phyloP scores from a whole-genome alignment of 1,140 invertebrate species.

The Druon quercuslanigerum region DNA sequence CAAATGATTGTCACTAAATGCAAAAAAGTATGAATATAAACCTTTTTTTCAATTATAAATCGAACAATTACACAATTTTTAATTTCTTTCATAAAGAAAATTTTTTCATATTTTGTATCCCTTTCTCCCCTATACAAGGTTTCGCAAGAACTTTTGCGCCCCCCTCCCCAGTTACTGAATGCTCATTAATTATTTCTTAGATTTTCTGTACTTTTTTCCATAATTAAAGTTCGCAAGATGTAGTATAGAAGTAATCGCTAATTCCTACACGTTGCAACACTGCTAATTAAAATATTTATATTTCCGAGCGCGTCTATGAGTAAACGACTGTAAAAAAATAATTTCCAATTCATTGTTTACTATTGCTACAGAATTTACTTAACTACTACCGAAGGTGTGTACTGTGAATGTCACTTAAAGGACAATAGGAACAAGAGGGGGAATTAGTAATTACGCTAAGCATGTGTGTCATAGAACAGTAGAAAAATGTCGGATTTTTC shows the following conservation, averaged over 20 bases:
- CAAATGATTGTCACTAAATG: too few relatives aligned
- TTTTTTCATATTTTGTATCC: too few relatives aligned
- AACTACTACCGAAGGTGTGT: constrained; percentile 4
- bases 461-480: background rate
- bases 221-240: background rate
- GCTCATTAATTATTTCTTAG: background rate
- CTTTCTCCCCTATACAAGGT: too few relatives aligned
- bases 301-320: constrained; percentile 13
- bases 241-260: constrained; percentile 11
- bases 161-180: too few relatives aligned
- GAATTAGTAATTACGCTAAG: constrained; percentile 13
- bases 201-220: constrained; percentile 5
- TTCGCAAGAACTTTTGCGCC: too few relatives aligned
- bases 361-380: constrained; percentile 14
- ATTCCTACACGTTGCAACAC: constrained; percentile 24
- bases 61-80: too few relatives aligned
- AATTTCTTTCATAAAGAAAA: too few relatives aligned
- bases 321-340: constrained; percentile 27
- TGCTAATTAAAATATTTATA: constrained; percentile 24
- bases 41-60: too few relatives aligned
- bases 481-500: too few relatives aligned
- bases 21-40: too few relatives aligned
- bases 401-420: background rate
- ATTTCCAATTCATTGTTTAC: constrained; percentile 28
- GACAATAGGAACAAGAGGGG: background rate